Base-by-base conservation (phyloP, 1,140 invertebrate genomes). In the Hylaeus volcanicus region DNA sequence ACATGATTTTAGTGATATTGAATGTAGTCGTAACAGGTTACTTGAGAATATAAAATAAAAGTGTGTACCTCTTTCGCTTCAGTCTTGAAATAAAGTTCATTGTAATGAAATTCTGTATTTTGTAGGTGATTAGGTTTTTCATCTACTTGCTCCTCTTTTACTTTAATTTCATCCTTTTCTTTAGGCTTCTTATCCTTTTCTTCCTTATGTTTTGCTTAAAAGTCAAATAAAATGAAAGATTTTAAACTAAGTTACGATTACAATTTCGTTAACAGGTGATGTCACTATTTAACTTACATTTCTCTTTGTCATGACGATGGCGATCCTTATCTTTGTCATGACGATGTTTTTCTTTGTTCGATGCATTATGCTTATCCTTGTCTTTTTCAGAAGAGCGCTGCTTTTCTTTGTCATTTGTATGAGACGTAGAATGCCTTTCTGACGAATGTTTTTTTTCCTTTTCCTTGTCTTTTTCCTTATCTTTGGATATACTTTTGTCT, bases 311-410 rank as follows among this genome's bases (percentile, higher is more conserved):
- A 72, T 92, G 91, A 37, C 92, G 90, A 88, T 93, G 93, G 58
- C 90, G 93, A 83, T 95, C 94, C 85, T 94, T 95, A 41, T 95
- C 95, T 71, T 95, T 95, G 80, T 95, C 91, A 92, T 94, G 91
- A 48, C 93, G 92, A 81, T 95, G 93, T 86, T 93, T 94, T 72
- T 94, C 93, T 84, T 94, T 95, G 66, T 89, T 91, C 12, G 92
- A 93, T 68, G 91, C 91, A 77, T 92, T 92, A 85, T 94, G 93
- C 72, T 94, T 94, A 45, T 94, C 93, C 74, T 93, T 94, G 79
- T 94, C 94, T 68, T 93, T 94, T 65, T 93, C 88, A 61, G 87
- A 89, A 74, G 92, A 93, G 58, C 91, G 90, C 85, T 94, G 94
- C 82, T 95, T 95, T 77, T 96, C 94, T 69, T 94, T 94, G 66